Percentiles rank a stretch among this genome's conserved stretches.
Evolutionary conservation across 2,888 invertebrate genomes (phyloP).

Genomic region (Acanthosepion esculentum): DNA sequence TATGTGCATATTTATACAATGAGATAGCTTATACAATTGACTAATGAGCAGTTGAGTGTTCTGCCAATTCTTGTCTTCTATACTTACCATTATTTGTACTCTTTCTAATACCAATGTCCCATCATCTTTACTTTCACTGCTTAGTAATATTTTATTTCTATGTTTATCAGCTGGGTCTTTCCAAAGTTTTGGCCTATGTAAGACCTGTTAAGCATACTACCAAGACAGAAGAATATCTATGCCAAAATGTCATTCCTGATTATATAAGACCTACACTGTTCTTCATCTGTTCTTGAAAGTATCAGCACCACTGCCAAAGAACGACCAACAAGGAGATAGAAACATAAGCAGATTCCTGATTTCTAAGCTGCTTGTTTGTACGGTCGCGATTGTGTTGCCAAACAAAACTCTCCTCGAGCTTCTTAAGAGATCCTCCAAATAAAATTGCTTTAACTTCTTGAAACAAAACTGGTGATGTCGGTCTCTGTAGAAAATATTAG

Average conservation of each 20-base stretch:
- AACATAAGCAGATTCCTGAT: conserved; percentile 22
- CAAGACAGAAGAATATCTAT: conserved; percentile 8
- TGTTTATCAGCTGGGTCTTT: background rate
- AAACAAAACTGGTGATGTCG: background rate
- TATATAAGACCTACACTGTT: background rate
- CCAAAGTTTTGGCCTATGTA: background rate
- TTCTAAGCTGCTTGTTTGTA: conserved; percentile 20
- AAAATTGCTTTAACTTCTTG: background rate
- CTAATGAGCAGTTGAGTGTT: background rate
- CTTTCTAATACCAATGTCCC: background rate
- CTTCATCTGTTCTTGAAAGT: background rate
- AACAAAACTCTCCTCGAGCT: background rate
- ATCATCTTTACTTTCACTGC: background rate
- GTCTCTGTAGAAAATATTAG: background rate
- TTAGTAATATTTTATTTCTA: background rate
- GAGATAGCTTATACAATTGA: background rate
- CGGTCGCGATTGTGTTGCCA: background rate
- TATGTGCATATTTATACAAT: background rate
- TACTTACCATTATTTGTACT: background rate
- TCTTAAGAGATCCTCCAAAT: background rate
- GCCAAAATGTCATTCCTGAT: background rate
- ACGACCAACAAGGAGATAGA: background rate
- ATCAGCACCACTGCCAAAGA: background rate
- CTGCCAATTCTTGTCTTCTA: background rate
- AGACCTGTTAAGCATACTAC: background rate